These are phyloP conservation scores for Monopterus albus DNA, from an alignment of 2,113 vertebrate genomes.

Conservation along the genomic window DNA sequence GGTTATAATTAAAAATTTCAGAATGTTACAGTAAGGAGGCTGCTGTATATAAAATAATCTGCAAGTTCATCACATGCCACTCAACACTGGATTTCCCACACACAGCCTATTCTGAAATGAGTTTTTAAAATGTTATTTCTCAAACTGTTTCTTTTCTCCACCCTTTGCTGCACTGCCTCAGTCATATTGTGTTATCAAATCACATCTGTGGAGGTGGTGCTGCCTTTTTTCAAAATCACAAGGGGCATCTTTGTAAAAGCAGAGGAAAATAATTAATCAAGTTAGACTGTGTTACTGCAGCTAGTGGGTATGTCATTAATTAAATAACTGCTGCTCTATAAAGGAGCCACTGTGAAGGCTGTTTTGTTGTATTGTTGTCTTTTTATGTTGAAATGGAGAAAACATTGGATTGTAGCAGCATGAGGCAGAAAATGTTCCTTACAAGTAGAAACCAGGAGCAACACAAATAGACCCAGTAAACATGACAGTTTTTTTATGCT, in stretches of 20 bases:
- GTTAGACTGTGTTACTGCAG: slow-evolving; percentile 64
- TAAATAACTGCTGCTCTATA: slow-evolving; percentile 59
- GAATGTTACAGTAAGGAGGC: slow-evolving; percentile 8
- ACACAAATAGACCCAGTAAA: slow-evolving; percentile 73
- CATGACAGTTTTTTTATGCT: slow-evolving; percentile 67
- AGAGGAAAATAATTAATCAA: slow-evolving; percentile 67
- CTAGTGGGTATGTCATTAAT: slow-evolving; percentile 61
- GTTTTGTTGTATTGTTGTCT: slow-evolving; percentile 34
- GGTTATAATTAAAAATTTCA: neutral
- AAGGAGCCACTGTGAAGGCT: slow-evolving; percentile 58
- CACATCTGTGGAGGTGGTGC: slow-evolving; percentile 57
- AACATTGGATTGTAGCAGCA: slow-evolving; percentile 45
- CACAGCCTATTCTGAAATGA: slow-evolving; percentile 51
- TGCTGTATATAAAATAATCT: slow-evolving; percentile 5
- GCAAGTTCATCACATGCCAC: slow-evolving; percentile 44
- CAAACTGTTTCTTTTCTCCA: slow-evolving; percentile 69
- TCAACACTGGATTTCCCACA: slow-evolving; percentile 55
- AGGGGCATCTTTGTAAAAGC: slow-evolving; percentile 66
- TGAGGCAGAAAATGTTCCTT: slow-evolving; percentile 40
- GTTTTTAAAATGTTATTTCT: slow-evolving; percentile 37
- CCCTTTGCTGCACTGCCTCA: slow-evolving; percentile 64
- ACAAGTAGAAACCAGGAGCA: slow-evolving; percentile 68
- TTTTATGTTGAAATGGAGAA: slow-evolving; percentile 51
- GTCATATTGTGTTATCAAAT: slow-evolving; percentile 64
- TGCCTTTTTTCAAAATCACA: slow-evolving; percentile 61